Evolutionary conservation across 2,888 invertebrate genomes (phyloP), one percentile per base, ranked within the genome.

Genomic region (Callimorpha dominula): DNA sequence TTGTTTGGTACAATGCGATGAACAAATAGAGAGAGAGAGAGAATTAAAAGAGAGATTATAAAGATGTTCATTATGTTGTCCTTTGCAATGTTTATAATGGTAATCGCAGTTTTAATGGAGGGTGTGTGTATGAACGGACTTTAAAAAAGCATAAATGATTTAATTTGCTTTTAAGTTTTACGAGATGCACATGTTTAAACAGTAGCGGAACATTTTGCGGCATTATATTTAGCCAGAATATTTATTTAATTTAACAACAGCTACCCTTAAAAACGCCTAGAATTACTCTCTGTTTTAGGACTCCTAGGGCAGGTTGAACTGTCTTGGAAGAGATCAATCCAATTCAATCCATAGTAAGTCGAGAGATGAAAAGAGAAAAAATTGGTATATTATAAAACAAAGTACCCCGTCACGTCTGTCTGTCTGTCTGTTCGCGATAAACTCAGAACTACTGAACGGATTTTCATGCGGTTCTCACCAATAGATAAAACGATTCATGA

Each of bases 1-100:
- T 89, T 87, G 88, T 84, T 78, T 73, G 73, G 86, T 86, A 83
- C 78, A 84, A 84, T 74, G 57, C 40, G 71, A 78, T 75, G 73
- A 69, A 78, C 73, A 74, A 74, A 78, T n/a, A 65, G 68, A 75
- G 31, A 1, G 31, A 31, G 31, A 31, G 2, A 31, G 65, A 80
- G 77, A 79, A 79, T 78, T 73, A 60, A 71, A 75, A 63, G 69
- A 75, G 65, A 80, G 77, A 79, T 81, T 78, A 74, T 63, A 71
- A 75, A 63, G 69, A 75, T 78, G 76, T 73, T 74, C 68, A 76
- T 72, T 72, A 75, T 79, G 75, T 76, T 81, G 43, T 74, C 77
- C 65, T 65, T 76, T 74, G 74, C 73, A 68, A 66, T 46, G 71
- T 72, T 82, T 57, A 72, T 73, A 77, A 76, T 73, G 66, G 69